A percentile compares a stretch with the other conserved stretches of the same genome.
Evolutionary conservation across 2,888 invertebrate genomes (phyloP).

Genomic region (Nasonia oneida): DNA sequence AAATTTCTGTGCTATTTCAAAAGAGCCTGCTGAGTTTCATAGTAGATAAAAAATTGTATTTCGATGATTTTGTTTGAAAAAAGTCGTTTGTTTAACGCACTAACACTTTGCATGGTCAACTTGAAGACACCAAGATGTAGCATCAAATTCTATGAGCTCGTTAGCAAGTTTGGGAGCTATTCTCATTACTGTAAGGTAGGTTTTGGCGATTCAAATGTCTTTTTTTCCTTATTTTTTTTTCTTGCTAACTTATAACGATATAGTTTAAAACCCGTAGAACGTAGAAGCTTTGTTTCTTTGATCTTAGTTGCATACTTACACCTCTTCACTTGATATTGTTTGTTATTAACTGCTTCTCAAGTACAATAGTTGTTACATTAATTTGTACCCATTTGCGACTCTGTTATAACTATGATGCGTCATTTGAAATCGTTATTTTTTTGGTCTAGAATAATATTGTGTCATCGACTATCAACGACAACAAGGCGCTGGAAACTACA

Average conservation of each 20-base stretch:
- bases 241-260: constrained; percentile 1
- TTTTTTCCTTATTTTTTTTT: constrained; percentile 57
- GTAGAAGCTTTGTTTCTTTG: constrained; percentile 5
- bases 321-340: constrained; percentile 43
- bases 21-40: constrained; percentile 31
- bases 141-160: constrained; percentile 75
- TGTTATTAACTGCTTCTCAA: constrained; percentile 46
- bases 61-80: constrained; percentile 41
- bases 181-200: constrained; percentile 73
- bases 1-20: constrained; percentile 29
- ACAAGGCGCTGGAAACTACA: constrained; percentile 73
- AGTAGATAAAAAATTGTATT: constrained; percentile 40
- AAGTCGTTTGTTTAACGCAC: constrained; percentile 70
- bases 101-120: constrained; percentile 76
- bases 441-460: constrained; percentile 73
- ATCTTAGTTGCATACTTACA: constrained; percentile 42
- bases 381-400: background rate
- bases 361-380: background rate
- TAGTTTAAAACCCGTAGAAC: constrained; percentile 1
- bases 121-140: constrained; percentile 74
- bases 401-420: background rate
- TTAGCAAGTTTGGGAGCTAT: constrained; percentile 74
- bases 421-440: constrained; percentile 8
- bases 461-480: constrained; percentile 71
- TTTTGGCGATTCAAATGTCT: constrained; percentile 60